Evolutionary conservation across 1,140 invertebrate genomes (phyloP).

Genomic region (Stegodyphus dumicola): DNA sequence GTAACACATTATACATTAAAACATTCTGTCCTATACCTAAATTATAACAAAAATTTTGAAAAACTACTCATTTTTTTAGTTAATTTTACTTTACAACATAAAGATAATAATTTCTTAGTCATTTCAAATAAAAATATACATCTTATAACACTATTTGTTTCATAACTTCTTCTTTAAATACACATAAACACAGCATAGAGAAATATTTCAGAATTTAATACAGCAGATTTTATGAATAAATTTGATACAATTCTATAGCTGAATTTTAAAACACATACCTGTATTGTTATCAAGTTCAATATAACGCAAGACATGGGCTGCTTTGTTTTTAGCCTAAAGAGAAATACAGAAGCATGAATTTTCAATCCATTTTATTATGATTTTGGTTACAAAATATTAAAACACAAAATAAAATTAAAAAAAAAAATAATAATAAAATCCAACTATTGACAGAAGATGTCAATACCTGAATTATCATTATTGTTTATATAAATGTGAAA

Average conservation of each 20-base stretch:
- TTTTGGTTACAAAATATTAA: not conserved
- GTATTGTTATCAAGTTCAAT: conserved; percentile 87
- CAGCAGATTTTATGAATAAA: not conserved
- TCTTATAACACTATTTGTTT: not conserved
- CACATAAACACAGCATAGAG: not conserved
- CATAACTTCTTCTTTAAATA: not conserved
- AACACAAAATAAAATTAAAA: too few relatives aligned
- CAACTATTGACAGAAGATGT: too few relatives aligned
- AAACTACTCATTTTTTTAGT: too few relatives aligned
- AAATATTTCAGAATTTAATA: not conserved
- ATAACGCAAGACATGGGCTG: conserved; percentile 86
- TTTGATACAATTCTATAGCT: not conserved
- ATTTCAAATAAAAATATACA: too few relatives aligned
- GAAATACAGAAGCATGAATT: conserved; percentile 47
- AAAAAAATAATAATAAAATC: too few relatives aligned
- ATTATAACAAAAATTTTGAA: too few relatives aligned
- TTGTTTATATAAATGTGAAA: too few relatives aligned
- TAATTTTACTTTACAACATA: too few relatives aligned
- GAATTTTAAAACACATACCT: conserved; percentile 70
- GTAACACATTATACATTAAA: too few relatives aligned
- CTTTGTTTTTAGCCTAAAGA: conserved; percentile 81
- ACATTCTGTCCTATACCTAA: too few relatives aligned
- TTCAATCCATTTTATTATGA: not conserved
- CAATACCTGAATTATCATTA: too few relatives aligned
- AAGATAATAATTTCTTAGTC: too few relatives aligned